A percentile compares a stretch with the other conserved stretches of the same genome.
These are phyloP conservation scores for Ataeniobius toweri DNA, from an alignment of 2,797 vertebrate species.

Conservation along the genomic window DNA sequence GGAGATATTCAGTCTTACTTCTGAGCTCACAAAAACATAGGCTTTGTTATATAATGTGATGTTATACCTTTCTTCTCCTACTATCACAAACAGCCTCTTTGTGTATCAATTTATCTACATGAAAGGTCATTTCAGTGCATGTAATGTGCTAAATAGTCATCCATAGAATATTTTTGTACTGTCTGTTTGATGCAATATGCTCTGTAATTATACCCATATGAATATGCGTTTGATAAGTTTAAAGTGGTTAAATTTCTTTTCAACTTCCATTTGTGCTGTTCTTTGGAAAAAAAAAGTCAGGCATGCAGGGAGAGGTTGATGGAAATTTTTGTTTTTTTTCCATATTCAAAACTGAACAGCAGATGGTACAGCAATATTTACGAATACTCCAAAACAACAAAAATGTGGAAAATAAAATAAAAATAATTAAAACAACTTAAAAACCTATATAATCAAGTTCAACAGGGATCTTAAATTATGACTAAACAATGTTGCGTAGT, in stretches of 20 bases:
- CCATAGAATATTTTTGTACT: conserved; percentile 21
- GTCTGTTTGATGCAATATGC: conserved; percentile 37
- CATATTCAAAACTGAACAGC: no score
- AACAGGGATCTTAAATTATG: no score
- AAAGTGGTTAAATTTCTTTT: conserved; percentile 23
- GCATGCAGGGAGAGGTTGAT: conserved; percentile 11
- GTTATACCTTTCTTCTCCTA: conserved; percentile 9
- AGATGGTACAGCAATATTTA: no score
- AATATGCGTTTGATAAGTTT: conserved; percentile 21
- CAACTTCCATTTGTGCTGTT: conserved; percentile 10
- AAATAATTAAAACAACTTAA: no score
- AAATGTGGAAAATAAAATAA: no score
- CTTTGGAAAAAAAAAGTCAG: conserved; percentile 10
- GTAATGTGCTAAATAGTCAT: conserved; percentile 11
- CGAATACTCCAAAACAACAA: no score
- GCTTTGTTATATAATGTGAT: conserved; percentile 15
- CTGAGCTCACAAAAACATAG: background rate
- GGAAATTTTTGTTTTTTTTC: background rate
- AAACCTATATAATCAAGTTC: no score
- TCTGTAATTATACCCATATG: conserved; percentile 39
- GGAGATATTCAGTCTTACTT: conserved; percentile 11
- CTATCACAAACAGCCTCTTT: background rate
- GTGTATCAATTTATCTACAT: conserved; percentile 28
- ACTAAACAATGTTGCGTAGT: no score
- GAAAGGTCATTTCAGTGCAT: conserved; percentile 16